Evolutionary conservation across 1,140 invertebrate species (phyloP), one percentile per base, ranked within the genome.

Genomic region (Dreissena polymorpha): DNA sequence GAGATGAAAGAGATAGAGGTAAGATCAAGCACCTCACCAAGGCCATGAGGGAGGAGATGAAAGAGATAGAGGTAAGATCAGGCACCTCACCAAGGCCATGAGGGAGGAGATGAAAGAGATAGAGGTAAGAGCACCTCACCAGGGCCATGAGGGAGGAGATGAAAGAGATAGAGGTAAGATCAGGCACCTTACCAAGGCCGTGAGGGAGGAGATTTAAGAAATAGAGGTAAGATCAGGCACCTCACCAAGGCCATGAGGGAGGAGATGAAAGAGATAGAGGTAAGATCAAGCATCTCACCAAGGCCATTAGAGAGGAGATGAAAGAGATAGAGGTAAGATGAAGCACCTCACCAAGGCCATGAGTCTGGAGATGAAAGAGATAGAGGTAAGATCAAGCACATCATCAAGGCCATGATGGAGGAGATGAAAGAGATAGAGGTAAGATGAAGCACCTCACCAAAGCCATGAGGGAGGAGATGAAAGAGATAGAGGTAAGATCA

Each of bases 351-450:
- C 95, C 73, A 95, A 95, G 87, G 95, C 95, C 10, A 96, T 96
- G 87, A 94, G 94, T 64, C 93, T 95, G 60, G 96, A 98, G 90
- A 89, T 97, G 10, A 91, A 93, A 53, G 87, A 96, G 23, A 95
- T 97, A 72, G 95, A 97, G n/a, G n/a, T n/a, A n/a, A n/a, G n/a
- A n/a, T n/a, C n/a, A n/a, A n/a, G n/a, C n/a, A n/a, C n/a, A n/a
- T n/a, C n/a, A n/a, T n/a, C n/a, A n/a, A n/a, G n/a, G n/a, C n/a
- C 80, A 93, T 97, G 77, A 95, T 96, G 16, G 95, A 97, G 71
- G 94, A 97, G 91, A 96, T 97, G 86, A 96, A 97, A 89, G 95
- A 96, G 88, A 97, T n/a, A n/a, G n/a, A n/a, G n/a, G n/a, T n/a
- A n/a, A 98, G 93, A 95, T 97, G 29, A 93, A 92, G 55, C 94